Percentiles rank a stretch among this genome's conserved stretches.
Conservation (phyloP, 2,113 vertebrate species). For the Cololabis saira region DNA sequence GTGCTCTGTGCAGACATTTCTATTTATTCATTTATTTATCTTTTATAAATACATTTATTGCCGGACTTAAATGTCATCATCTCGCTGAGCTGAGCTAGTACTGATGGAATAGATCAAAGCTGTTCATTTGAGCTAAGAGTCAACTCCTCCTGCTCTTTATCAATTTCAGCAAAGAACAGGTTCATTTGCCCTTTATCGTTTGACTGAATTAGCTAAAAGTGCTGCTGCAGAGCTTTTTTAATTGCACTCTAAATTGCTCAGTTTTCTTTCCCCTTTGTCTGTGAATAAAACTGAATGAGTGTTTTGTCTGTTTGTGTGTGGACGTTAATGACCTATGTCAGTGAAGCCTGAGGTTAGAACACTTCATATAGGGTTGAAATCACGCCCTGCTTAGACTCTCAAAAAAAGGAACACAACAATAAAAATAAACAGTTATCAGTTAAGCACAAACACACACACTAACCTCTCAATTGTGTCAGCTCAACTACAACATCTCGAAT, state of each 20-base stretch:
- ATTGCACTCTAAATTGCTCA: constrained; percentile 11
- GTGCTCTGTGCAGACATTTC: no score
- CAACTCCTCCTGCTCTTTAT: constrained; percentile 10
- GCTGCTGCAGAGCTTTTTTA: constrained; percentile 22
- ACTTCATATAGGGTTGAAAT: constrained; percentile 1
- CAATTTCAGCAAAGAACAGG: constrained; percentile 8
- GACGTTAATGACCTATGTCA: background rate
- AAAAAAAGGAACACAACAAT: constrained; percentile 11
- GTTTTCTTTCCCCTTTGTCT: constrained; percentile 7
- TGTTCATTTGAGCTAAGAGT: background rate
- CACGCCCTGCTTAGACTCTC: background rate
- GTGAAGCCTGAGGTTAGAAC: constrained; percentile 1
- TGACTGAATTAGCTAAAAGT: constrained; percentile 27
- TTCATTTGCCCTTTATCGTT: constrained; percentile 17
- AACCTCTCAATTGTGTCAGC: background rate
- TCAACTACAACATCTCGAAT: background rate
- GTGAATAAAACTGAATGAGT: constrained; percentile 12
- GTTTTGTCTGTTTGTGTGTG: background rate
- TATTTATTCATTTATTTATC: no score
- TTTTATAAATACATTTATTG: no score
- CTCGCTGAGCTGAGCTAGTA: background rate
- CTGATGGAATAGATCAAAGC: background rate
- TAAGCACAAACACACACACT: background rate
- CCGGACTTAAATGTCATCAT: no score
- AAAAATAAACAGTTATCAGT: background rate